These are phyloP conservation scores for Monomorium pharaonis DNA, from an alignment of 1,140 invertebrate genomes.

Conservation along the genomic window DNA sequence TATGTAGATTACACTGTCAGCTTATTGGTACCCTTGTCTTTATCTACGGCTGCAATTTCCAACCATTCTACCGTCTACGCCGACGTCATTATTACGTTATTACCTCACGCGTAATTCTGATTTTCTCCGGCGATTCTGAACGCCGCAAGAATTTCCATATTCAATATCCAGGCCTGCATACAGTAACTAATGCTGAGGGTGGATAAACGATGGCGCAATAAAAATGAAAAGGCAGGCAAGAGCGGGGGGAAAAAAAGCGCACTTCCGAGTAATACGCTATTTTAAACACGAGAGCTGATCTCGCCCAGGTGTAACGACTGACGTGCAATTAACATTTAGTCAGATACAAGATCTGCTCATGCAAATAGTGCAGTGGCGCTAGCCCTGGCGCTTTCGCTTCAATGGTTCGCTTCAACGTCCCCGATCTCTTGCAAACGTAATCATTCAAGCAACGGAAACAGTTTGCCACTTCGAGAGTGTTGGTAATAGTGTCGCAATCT, in stretches of 20 bases:
- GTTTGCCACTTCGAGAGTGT: conserved; percentile 7
- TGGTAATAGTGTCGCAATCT: conserved; percentile 36
- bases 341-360: not conserved
- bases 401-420: too few relatives aligned
- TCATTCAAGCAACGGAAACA: conserved; percentile 22
- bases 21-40: not conserved
- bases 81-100: conserved; percentile 24
- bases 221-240: not conserved
- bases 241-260: not conserved
- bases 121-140: conserved; percentile 14
- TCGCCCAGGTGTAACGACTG: not conserved
- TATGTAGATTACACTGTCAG: not conserved
- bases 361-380: not conserved
- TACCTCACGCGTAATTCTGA: not conserved
- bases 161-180: conserved; percentile 40
- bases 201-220: not conserved
- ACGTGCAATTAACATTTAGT: conserved; percentile 7
- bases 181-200: conserved; percentile 11
- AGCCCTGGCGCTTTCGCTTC: not conserved
- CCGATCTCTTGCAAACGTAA: not conserved
- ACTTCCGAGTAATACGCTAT: not conserved
- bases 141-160: conserved; percentile 32
- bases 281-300: not conserved
- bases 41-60: not conserved
- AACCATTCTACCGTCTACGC: not conserved